Base-by-base conservation (phyloP, 2,888 invertebrate species). In the Eremobia ochroleuca region DNA sequence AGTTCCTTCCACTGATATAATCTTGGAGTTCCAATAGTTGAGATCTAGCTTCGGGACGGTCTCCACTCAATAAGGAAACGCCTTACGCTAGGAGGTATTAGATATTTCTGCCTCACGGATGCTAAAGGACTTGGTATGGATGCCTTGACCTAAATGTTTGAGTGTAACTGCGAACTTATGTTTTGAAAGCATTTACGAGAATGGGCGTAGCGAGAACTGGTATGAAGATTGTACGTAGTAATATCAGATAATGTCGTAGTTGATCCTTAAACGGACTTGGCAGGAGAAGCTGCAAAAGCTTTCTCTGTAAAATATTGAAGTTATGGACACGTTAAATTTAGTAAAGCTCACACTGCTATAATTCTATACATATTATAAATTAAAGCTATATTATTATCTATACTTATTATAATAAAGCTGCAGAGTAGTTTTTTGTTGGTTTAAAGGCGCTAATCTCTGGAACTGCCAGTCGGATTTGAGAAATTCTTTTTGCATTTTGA, bases 1-100 rank as follows among this genome's bases (percentile, higher is more conserved):
- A 92, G 91, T 86, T 89, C 81, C 85, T 82, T 82, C 76, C 77
- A 80, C 84, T 69, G 90, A 91, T 92, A 86, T 72, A 83, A 91
- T 92, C 92, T 86, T 82, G 64, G 65, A 83, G 79, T 85, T 82
- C 81, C 74, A 85, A 83, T 85, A 82, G 74, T 68, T 78, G 76
- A 78, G 83, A 86, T 87, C 83, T 77, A 75, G 74, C 76, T 52
- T 59, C 78, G 61, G 82, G 88, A 87, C 80, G 76, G 79, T 81
- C 75, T 79, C 68, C 66, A 85, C 87, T 88, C 84, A 88, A 91
- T 91, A 90, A 91, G 92, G 91, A 90, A 90, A 85, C 85, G 86
- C 59, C 55, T 62, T 40, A 71, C 69, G 73, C 81, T 86, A 77
- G 82, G 81, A 86, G 87, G 83, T 85, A 83, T 87, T 83, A 81